Evolutionary conservation across 2,888 invertebrate species (phyloP).

Genomic region (Pristionchus maxplancki): DNA sequence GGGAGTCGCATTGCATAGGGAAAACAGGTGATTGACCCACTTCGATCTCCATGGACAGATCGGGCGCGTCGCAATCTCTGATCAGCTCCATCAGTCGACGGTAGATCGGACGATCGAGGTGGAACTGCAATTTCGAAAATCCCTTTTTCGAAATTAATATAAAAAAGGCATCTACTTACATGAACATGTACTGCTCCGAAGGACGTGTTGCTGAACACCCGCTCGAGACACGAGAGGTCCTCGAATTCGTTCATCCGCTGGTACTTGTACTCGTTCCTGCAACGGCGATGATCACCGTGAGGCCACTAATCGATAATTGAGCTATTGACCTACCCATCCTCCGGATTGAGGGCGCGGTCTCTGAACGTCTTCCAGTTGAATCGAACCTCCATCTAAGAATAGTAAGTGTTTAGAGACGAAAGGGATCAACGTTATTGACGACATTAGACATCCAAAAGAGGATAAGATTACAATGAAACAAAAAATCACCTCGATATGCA

Average conservation of each 20-base stretch:
- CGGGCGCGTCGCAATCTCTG: not conserved
- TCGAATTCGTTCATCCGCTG: not conserved
- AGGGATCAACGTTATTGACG: no score
- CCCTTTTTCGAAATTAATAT: no score
- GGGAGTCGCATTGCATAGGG: no score
- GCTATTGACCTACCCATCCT: not conserved
- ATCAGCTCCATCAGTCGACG: conserved; percentile 9
- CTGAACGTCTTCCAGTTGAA: conserved; percentile 10
- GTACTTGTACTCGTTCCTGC: conserved; percentile 26
- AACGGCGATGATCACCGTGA: not conserved
- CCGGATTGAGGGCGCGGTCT: not conserved
- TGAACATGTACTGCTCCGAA: not conserved
- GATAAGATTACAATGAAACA: not conserved
- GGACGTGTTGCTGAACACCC: not conserved
- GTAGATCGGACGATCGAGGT: not conserved
- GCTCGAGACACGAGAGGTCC: conserved; percentile 1
- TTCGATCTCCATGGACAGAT: not conserved
- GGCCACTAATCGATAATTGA: not conserved
- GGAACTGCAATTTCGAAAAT: not conserved
- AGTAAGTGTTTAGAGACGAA: no score
- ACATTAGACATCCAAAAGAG: not conserved
- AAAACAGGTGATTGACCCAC: not conserved
- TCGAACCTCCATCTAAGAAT: not conserved
- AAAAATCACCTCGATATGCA: conserved; percentile 1
- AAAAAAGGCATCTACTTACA: no score